A percentile compares a stretch with the other conserved stretches of the same genome.
phyloP scores from a whole-genome alignment of 2,888 invertebrate species.

The Amphiduros pacificus region DNA sequence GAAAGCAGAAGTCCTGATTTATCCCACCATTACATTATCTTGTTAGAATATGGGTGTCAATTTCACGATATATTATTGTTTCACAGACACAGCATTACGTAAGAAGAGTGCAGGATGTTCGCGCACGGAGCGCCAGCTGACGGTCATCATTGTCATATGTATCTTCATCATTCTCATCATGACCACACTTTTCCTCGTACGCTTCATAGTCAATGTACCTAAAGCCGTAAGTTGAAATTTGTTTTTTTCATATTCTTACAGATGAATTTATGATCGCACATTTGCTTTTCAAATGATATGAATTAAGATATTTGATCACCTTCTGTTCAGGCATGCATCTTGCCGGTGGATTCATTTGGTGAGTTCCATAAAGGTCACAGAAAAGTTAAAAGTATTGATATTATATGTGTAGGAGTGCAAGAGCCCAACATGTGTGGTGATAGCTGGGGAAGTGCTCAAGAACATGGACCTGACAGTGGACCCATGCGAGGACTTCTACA shows the following conservation, averaged over 20 bases:
- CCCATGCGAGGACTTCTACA: slow-evolving; percentile 52
- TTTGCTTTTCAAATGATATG: no score
- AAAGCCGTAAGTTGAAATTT: background rate
- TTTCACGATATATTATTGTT: background rate
- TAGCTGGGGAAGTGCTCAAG: slow-evolving; percentile 38
- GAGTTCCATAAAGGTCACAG: no score
- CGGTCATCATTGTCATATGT: slow-evolving; percentile 7
- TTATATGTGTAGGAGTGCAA: slow-evolving; percentile 35
- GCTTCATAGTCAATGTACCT: slow-evolving; percentile 4
- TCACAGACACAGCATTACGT: slow-evolving; percentile 10
- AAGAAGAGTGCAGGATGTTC: slow-evolving; percentile 11
- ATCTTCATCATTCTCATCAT: slow-evolving; percentile 6
- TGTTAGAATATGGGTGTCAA: background rate
- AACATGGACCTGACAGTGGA: slow-evolving; percentile 42
- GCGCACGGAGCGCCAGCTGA: slow-evolving; percentile 8
- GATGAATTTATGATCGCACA: no score
- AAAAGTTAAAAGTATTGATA: no score
- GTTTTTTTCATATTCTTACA: background rate
- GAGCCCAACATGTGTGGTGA: slow-evolving; percentile 36
- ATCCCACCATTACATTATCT: background rate
- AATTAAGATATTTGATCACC: no score
- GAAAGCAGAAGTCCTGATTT: no score
- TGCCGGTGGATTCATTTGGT: no score
- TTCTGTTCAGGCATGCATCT: no score
- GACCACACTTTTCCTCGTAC: slow-evolving; percentile 7